Evolutionary conservation across 1,140 invertebrate genomes (phyloP).

Genomic region (Drosophila tsacasi): DNA sequence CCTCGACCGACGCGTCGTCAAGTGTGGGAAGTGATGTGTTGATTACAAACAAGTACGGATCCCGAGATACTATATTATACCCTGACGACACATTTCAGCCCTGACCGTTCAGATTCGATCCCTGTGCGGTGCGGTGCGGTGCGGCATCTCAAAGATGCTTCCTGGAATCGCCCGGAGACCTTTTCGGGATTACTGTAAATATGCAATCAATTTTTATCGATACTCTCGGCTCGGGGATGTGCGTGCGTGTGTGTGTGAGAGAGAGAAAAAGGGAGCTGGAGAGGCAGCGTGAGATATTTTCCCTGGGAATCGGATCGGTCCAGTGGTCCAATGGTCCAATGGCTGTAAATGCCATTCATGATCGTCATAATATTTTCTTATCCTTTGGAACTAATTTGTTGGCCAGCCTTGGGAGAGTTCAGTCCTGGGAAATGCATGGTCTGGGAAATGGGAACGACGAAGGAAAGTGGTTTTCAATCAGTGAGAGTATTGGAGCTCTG

Average conservation of each 20-base stretch:
- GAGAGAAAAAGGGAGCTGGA: background rate
- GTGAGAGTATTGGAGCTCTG: conserved; percentile 1
- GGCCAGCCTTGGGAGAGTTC: background rate
- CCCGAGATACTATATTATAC: conserved; percentile 5
- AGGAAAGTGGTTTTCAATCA: conserved; percentile 25
- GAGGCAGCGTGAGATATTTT: conserved; percentile 53
- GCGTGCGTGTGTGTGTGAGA: background rate
- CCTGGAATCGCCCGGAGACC: conserved; percentile 53
- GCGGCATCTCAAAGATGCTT: conserved; percentile 51
- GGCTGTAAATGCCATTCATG: conserved; percentile 57
- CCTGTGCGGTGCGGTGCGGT: conserved; percentile 17
- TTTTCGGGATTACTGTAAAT: conserved; percentile 63
- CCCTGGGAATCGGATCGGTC: conserved; percentile 22
- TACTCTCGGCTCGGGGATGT: conserved; percentile 15
- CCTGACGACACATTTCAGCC: conserved; percentile 41
- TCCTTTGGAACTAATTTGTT: conserved; percentile 54
- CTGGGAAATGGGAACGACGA: conserved; percentile 11
- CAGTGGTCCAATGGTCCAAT: conserved; percentile 16
- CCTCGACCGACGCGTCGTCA: conserved; percentile 31
- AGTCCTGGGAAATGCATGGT: conserved; percentile 25
- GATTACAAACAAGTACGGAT: conserved; percentile 56
- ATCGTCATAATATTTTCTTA: conserved; percentile 55
- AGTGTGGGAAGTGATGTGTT: conserved; percentile 65
- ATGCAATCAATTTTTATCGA: conserved; percentile 64
- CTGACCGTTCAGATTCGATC: conserved; percentile 9